These are phyloP conservation scores for Limenitis camilla DNA, from an alignment of 2,888 invertebrate genomes.

Conservation along the genomic window DNA sequence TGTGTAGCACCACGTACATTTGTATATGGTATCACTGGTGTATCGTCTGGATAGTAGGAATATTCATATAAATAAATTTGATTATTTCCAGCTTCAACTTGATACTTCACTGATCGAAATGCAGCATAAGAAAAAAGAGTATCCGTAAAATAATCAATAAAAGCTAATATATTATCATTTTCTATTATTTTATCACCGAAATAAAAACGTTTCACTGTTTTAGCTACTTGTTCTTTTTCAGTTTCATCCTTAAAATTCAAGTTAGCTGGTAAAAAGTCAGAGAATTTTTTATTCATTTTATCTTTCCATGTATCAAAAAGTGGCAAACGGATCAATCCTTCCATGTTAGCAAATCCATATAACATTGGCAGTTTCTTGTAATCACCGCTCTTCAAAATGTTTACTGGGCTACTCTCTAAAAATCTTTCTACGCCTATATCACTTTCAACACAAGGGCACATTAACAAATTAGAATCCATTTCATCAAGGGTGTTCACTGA, in stretches of 20 bases:
- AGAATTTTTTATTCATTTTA: conserved; percentile 42
- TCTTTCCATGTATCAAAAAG: conserved; percentile 34
- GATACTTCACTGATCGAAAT: conserved; percentile 32
- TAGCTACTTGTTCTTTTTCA: conserved; percentile 34
- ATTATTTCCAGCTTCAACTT: conserved; percentile 37
- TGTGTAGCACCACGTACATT: conserved; percentile 28
- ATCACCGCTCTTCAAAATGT: conserved; percentile 34
- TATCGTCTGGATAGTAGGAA: conserved; percentile 34
- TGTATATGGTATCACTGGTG: conserved; percentile 30
- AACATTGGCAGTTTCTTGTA: conserved; percentile 38
- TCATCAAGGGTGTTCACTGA: conserved; percentile 22
- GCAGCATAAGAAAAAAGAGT: conserved; percentile 33
- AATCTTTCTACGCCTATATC: conserved; percentile 34
- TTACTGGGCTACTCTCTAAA: conserved; percentile 35
- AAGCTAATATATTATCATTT: conserved; percentile 32
- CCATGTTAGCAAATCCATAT: conserved; percentile 40
- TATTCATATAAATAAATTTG: conserved; percentile 44
- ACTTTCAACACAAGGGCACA: conserved; percentile 36
- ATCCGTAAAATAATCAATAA: conserved; percentile 51
- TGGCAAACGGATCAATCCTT: conserved; percentile 29
- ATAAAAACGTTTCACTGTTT: conserved; percentile 34
- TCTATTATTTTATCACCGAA: conserved; percentile 34
- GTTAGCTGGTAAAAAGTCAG: conserved; percentile 41
- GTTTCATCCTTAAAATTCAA: conserved; percentile 35
- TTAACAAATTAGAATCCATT: conserved; percentile 26